Percentiles rank a stretch among this genome's conserved stretches.
Evolutionary conservation across 2,888 invertebrate species (phyloP).

Genomic region (Stenotaenia linearis): DNA sequence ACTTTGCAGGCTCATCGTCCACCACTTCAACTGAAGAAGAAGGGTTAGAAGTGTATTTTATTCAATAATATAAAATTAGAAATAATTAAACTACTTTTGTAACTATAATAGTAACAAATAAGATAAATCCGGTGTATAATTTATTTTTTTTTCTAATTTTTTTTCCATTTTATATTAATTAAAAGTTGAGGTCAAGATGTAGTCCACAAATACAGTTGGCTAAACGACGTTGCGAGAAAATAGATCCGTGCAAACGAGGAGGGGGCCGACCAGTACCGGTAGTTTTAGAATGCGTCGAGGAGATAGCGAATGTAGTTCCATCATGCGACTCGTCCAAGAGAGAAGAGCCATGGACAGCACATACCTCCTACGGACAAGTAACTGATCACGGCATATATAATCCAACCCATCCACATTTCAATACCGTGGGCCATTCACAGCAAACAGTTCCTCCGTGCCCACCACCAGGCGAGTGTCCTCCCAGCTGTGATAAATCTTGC

Average conservation of each 20-base stretch:
- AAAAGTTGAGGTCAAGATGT: conserved; percentile 11
- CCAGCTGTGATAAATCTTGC: not conserved
- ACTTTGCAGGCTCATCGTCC: conserved; percentile 1
- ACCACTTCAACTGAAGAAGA: conserved; percentile 8
- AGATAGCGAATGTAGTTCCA: not conserved
- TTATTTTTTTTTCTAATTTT: not conserved
- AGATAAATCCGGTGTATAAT: too few species aligned
- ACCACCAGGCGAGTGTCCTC: not conserved
- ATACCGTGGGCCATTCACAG: not conserved
- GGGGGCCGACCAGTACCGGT: not conserved
- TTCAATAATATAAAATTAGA: not conserved
- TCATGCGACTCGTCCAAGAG: not conserved
- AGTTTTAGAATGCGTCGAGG: not conserved
- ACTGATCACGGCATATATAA: not conserved
- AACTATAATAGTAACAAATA: not conserved
- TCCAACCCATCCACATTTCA: not conserved
- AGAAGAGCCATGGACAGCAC: conserved; percentile 11
- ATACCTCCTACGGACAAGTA: not conserved
- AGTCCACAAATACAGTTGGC: not conserved
- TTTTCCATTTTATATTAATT: not conserved
- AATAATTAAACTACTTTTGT: too few species aligned
- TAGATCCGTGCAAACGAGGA: not conserved
- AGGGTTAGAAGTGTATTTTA: conserved; percentile 8
- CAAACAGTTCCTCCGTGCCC: not conserved
- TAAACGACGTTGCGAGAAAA: not conserved